Evolutionary conservation across 2,797 vertebrate genomes (phyloP), one percentile per base, ranked within the genome.

Genomic region (Anomalospiza imberbis): DNA sequence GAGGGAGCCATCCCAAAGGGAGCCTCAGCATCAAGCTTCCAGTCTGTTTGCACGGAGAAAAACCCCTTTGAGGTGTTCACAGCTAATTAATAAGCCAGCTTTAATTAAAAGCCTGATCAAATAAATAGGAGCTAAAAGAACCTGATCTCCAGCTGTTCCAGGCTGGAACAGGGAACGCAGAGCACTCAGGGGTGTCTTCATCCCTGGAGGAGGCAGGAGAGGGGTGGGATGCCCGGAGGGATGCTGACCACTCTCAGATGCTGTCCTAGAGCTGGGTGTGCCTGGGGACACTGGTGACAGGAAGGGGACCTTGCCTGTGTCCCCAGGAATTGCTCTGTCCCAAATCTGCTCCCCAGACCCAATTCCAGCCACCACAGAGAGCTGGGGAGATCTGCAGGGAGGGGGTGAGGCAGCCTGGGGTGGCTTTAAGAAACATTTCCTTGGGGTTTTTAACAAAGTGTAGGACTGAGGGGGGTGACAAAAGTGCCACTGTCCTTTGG

Each of bases 31-130:
- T 6, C 13, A 13, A 48, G 17, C 65, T 81, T 34, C 73, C 55
- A 67, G 25, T 10, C 48, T 67, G 75, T 71, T 89, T 89, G 85
- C 65, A 45, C 0, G 10, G 74, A 45, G 62, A 18, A 73, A 95
- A 92, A 29, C 1, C 48, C 55, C 54, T 85, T 25, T 70, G 87
- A 75, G 40, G 7, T 21, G 34, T 47, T 28, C 10, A 4, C 40
- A 76, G 67, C 62, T 90, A 63, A 93, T 94, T 89, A 91, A 90
- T 47, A 28, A 88, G 54, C 32, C 63, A 13, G 50, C n/a, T 86
- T 95, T 91, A 91, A 95, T 85, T 65, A 80, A 91, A 67, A 75
- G 9, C 63, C 72, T 31, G 53, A 71, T 55, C 67, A 62, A 62
- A 77, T 12, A 79, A 80, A 72, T 0, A 40, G 68, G 58, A 72